A percentile compares a stretch with the other conserved stretches of the same genome.
Evolutionary conservation across 2,797 vertebrate species (phyloP).

Genomic region (Acridotheres tristis): DNA sequence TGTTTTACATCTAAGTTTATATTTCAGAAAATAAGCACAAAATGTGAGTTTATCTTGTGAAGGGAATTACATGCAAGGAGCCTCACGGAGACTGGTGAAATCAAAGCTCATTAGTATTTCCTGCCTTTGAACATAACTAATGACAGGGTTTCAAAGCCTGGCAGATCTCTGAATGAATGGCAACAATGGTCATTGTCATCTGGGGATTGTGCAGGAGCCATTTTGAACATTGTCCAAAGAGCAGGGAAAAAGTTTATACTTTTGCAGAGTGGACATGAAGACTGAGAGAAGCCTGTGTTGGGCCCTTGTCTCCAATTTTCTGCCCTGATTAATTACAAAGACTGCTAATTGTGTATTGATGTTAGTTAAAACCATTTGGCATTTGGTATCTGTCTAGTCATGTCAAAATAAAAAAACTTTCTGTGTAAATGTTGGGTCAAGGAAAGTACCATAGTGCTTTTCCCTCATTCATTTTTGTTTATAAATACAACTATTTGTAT

Average conservation of each 20-base stretch:
- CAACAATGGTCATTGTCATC: slow-evolving; percentile 81
- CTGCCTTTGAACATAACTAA: slow-evolving; percentile 74
- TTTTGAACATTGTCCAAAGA: slow-evolving; percentile 82
- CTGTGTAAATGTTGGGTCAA: slow-evolving; percentile 74
- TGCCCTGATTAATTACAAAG: slow-evolving; percentile 98
- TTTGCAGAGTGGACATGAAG: slow-evolving; percentile 72
- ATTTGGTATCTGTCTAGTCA: slow-evolving; percentile 73
- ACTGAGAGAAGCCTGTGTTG: slow-evolving; percentile 70
- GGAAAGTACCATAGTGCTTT: slow-evolving; percentile 17
- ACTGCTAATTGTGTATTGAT: slow-evolving; percentile 82
- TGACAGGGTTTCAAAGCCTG: slow-evolving; percentile 75
- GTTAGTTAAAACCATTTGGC: slow-evolving; percentile 80
- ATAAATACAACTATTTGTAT: background rate
- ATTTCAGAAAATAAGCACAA: background rate
- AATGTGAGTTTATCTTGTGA: slow-evolving; percentile 34
- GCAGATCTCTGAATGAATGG: slow-evolving; percentile 76
- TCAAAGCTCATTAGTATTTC: slow-evolving; percentile 80
- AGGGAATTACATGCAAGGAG: slow-evolving; percentile 9
- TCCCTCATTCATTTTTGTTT: background rate
- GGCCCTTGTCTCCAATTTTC: slow-evolving; percentile 95
- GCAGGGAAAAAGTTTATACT: slow-evolving; percentile 74
- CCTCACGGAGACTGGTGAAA: slow-evolving; percentile 37
- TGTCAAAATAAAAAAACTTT: slow-evolving; percentile 75
- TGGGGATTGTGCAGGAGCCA: slow-evolving; percentile 76
- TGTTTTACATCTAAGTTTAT: background rate